These are phyloP conservation scores for Rhinichthys klamathensis DNA, from an alignment of 2,113 vertebrate species.

Conservation along the genomic window DNA sequence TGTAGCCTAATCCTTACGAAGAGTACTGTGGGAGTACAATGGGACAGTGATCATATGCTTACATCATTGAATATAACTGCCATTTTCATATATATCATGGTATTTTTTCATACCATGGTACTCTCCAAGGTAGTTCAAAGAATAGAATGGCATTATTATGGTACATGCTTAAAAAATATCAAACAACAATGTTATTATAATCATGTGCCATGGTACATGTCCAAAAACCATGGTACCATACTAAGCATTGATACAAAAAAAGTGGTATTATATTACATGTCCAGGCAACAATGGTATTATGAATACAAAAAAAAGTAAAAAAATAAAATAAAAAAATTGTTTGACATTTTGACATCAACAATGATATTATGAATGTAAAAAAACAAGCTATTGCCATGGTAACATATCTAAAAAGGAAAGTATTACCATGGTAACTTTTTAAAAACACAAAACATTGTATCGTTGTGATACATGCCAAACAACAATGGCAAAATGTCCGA, in stretches of 20 bases:
- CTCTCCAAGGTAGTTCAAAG: not conserved
- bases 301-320: not conserved
- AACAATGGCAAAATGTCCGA: not conserved
- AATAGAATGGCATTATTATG: not conserved
- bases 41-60: not conserved
- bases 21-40: not conserved
- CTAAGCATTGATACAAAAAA: too few relatives aligned
- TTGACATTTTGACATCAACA: too few relatives aligned
- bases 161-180: not conserved
- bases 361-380: not conserved
- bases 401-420: not conserved
- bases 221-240: not conserved
- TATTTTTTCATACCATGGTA: not conserved
- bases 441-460: not conserved
- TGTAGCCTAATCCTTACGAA: not conserved
- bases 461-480: not conserved
- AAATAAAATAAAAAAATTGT: too few relatives aligned
- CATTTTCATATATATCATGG: not conserved
- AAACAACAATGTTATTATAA: not conserved
- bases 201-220: not conserved
- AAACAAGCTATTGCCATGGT: not conserved
- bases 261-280: too few relatives aligned
- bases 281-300: too few relatives aligned
- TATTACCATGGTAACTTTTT: not conserved
- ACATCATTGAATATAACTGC: not conserved